phyloP scores from a whole-genome alignment of 2,113 vertebrate species.

The Phyllopteryx taeniolatus region DNA sequence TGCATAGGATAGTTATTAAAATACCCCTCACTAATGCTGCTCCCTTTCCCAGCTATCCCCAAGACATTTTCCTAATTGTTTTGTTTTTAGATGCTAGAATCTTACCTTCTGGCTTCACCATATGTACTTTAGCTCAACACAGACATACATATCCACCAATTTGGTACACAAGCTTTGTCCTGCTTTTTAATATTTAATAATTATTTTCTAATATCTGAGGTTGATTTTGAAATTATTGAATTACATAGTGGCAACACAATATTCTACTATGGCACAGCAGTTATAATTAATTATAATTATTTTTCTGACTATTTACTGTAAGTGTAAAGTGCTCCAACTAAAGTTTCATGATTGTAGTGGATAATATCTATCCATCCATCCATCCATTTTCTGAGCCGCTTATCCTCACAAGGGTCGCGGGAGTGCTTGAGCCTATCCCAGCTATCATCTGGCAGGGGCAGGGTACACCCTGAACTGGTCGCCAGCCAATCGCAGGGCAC shows the following conservation, averaged over 20 bases:
- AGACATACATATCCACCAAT: slow-evolving; percentile 10
- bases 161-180: slow-evolving; percentile 24
- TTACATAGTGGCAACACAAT: neutral
- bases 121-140: slow-evolving; percentile 16
- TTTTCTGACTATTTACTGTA: neutral
- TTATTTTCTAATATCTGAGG: neutral
- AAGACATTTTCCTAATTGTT: slow-evolving; percentile 42
- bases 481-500: no score
- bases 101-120: slow-evolving; percentile 13
- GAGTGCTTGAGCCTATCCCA: no score
- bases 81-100: slow-evolving; percentile 31
- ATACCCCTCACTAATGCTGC: slow-evolving; percentile 39
- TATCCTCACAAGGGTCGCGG: no score
- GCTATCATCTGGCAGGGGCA: no score
- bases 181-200: slow-evolving; percentile 18
- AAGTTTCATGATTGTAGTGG: no score
- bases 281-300: neutral
- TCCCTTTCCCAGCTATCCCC: slow-evolving; percentile 42
- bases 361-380: no score
- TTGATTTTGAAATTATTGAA: neutral
- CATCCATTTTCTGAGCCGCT: no score
- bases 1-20: slow-evolving; percentile 39
- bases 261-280: neutral
- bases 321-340: no score
- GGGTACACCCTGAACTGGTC: no score